Evolutionary conservation across 1,140 invertebrate species (phyloP).

Genomic region (Tetragnatha versicolor): DNA sequence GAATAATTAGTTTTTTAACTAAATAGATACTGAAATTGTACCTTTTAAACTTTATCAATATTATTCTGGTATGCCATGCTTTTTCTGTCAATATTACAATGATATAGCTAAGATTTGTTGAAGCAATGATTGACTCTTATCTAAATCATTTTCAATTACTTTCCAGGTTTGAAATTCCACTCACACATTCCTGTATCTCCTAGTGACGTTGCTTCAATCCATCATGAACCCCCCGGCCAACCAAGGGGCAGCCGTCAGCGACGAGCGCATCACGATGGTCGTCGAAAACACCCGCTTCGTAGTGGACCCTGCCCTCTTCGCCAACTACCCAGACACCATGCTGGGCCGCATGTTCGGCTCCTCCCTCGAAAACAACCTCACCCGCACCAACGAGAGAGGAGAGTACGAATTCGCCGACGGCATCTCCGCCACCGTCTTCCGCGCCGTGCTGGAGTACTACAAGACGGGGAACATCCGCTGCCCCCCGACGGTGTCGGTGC

Average conservation of each 20-base stretch:
- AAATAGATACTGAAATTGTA: no score
- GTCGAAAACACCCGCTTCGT: conserved; percentile 93
- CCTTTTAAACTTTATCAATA: no score
- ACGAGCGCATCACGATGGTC: conserved; percentile 87
- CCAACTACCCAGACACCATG: conserved; percentile 91
- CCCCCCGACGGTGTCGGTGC: conserved; percentile 83
- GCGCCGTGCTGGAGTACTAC: conserved; percentile 94
- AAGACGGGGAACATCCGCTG: conserved; percentile 87
- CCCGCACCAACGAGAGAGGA: conserved; percentile 91
- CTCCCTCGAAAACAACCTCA: conserved; percentile 83
- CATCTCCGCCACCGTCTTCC: conserved; percentile 92
- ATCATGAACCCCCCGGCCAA: neutral
- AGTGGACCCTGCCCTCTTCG: conserved; percentile 89
- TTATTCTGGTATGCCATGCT: no score
- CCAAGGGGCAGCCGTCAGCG: conserved; percentile 59
- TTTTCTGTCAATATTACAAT: no score
- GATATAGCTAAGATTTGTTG: no score
- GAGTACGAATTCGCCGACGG: conserved; percentile 98
- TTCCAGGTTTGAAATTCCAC: no score
- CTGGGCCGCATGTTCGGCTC: conserved; percentile 97
- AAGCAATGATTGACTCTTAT: no score
- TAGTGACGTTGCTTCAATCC: no score
- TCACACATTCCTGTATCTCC: no score
- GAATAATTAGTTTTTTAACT: no score
- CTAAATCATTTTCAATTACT: no score